Evolutionary conservation across 2,888 invertebrate species (phyloP).

Genomic region (Acleris laterana): DNA sequence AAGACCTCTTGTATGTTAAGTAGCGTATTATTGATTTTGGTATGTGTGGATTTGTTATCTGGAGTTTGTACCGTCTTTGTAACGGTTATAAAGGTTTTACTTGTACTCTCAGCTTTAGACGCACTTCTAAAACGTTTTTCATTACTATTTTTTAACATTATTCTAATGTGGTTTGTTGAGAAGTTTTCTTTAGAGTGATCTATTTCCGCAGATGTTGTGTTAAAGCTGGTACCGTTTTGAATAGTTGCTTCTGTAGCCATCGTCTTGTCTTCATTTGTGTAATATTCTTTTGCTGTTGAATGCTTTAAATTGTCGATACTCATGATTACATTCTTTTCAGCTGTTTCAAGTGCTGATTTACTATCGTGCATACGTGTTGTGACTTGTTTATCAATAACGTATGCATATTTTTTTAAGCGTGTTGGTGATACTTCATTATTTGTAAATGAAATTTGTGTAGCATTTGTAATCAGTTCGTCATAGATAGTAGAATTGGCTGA

Average conservation of each 20-base stretch:
- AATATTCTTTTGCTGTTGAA: not conserved
- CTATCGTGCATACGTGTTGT: constrained; percentile 4
- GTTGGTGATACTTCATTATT: not conserved
- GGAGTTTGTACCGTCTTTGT: constrained; percentile 8
- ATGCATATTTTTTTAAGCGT: constrained; percentile 14
- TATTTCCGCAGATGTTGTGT: constrained; percentile 29
- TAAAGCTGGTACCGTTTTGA: constrained; percentile 31
- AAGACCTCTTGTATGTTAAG: constrained; percentile 43
- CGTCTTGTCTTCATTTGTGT: constrained; percentile 3
- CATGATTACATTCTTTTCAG: not conserved
- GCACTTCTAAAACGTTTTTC: constrained; percentile 47
- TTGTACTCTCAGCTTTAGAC: constrained; percentile 17
- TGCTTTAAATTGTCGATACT: not conserved
- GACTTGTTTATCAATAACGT: constrained; percentile 19
- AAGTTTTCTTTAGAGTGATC: not conserved
- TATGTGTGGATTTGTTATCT: constrained; percentile 19
- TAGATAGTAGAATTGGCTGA: not conserved
- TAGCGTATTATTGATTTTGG: constrained; percentile 6
- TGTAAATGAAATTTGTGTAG: not conserved
- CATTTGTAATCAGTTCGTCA: not conserved
- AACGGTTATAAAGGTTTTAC: too few relatives aligned
- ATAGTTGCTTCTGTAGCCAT: constrained; percentile 13
- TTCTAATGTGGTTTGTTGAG: constrained; percentile 40
- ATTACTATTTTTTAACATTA: constrained; percentile 37
- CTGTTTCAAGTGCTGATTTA: not conserved